Evolutionary conservation across 2,797 vertebrate genomes (phyloP), one percentile per base, ranked within the genome.

Genomic region (Thaleichthys pacificus): DNA sequence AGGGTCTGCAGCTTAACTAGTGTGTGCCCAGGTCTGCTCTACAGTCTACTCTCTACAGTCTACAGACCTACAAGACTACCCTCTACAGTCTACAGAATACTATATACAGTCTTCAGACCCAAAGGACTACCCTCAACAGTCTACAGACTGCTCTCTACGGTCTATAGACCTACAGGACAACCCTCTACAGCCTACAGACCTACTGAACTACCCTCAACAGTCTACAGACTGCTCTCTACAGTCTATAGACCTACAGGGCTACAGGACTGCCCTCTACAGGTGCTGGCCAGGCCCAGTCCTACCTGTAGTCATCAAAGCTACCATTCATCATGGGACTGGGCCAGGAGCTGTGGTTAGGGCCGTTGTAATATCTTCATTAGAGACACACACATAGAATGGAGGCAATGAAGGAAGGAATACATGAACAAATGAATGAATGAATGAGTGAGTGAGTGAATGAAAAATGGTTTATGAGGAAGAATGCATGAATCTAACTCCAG

Each of bases 311-410:
- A 81, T 95, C 95, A 92, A 89, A 87, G 90, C 84, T 90, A 73
- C 95, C 95, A 87, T 95, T 96, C 89, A 92, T 87, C 91, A 91
- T 80, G 85, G 92, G 93, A 88, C 92, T 89, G 83, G 92, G 87
- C 95, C 95, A 95, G 78, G 80, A 74, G 56, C 64, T 56, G 65
- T 82, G 78, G 90, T 88, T 30, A 67, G 92, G 91, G 86, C 92
- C 91, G 81, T 93, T 95, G 88, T 92, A 92, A 85, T 91, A 90
- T 93, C 95, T 96, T 93, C 71, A 82, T 51, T 65, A 84, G 57
- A 65, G 61, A 68, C 60, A 73, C 28, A 42, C 54, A 22, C 12
- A 61, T n/a, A 28, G 21, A 51, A 51, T 3, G 14, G 49, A 51
- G 12, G 49, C 12, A 17, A 17, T 51, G 49, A 51, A 2, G 12